Percentiles rank a stretch among this genome's conserved stretches.
Conservation (phyloP, 2,113 vertebrate species). For the Casuarius casuarius region DNA sequence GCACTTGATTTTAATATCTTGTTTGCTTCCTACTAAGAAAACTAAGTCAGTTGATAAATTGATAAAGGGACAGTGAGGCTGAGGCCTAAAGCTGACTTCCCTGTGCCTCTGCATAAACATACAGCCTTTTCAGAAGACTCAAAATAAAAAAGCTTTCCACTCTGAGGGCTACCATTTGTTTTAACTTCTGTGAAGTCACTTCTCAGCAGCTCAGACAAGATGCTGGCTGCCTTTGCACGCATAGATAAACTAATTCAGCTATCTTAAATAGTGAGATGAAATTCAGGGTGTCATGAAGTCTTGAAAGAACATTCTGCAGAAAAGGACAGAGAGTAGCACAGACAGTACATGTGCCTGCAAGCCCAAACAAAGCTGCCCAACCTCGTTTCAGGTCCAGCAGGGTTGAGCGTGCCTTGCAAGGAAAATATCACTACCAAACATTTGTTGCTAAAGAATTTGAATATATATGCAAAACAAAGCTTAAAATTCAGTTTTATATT, state of each 20-base stretch:
- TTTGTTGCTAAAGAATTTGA: neutral
- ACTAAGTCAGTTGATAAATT: neutral
- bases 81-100: neutral
- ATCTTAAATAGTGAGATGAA: neutral
- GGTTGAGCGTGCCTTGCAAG: constrained; percentile 18
- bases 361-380: neutral
- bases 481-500: neutral
- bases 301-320: neutral
- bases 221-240: neutral
- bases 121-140: constrained; percentile 28
- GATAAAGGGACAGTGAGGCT: neutral
- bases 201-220: neutral
- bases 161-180: constrained; percentile 24
- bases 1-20: constrained; percentile 56
- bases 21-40: constrained; percentile 44
- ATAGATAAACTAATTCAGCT: neutral
- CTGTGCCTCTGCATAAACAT: neutral
- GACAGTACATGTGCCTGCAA: constrained; percentile 25
- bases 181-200: constrained; percentile 73
- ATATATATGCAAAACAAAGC: neutral
- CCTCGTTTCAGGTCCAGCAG: neutral
- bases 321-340: neutral
- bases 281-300: neutral
- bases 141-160: constrained; percentile 16
- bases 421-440: neutral